Evolutionary conservation across 2,797 vertebrate species (phyloP), one percentile per base, ranked within the genome.

Genomic region (Podarcis siculus): DNA sequence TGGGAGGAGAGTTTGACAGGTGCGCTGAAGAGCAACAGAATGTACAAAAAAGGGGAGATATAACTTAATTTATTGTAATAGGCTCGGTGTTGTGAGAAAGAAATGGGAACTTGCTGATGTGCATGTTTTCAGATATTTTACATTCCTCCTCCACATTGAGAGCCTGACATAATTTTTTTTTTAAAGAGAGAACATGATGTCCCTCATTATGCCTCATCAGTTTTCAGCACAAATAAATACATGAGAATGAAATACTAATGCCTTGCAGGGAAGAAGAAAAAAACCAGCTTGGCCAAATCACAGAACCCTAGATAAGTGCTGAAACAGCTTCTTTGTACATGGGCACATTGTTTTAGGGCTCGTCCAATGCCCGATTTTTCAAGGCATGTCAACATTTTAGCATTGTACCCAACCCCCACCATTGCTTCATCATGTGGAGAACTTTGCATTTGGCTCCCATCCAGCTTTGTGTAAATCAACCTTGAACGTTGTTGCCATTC

Each of bases 111-210:
- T 83, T 67, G 55, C 19, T 79, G 81, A 49, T 79, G n/a, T 79
- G 66, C 75, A 35, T 78, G 12, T 49, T 89, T 90, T 79, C 66
- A 79, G 37, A 58, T 79, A 37, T 30, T 79, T 89, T 83, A 30
- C 69, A 86, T 78, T 66, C 66, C 49, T 83, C 45, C 79, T 78
- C 64, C 79, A 37, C 49, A 78, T 32, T 37, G 32, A 86, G 35
- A 73, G 21, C 45, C 67, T 80, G 71, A 49, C 58, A 25, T 58
- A 55, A 79, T 21, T 72, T 13, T 37, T 83, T 83, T 79, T 88
- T 79, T 58, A 58, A 82, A 86, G 45, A 32, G n/a, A 55, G 85
- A 83, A 79, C 85, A 87, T 66, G 37, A 72, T 87, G 75, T 73
- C 75, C 82, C 75, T 79, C 49, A 72, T 88, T 39, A 84, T 7